phyloP scores from a whole-genome alignment of 2,797 vertebrate species.

The Martes flavigula region DNA sequence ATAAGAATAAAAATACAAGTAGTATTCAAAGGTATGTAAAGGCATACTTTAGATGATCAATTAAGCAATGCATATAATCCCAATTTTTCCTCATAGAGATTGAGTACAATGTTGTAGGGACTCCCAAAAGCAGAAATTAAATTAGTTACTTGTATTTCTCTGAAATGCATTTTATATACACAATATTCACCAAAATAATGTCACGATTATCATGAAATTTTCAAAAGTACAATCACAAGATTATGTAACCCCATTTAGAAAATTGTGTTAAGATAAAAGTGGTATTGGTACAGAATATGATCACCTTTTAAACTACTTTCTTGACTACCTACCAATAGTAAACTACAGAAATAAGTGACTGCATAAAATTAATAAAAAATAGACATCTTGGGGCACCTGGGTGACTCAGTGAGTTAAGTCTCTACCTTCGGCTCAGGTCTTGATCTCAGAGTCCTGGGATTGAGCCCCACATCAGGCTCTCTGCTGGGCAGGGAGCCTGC shows the following conservation, averaged over 20 bases:
- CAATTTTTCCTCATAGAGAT: not conserved
- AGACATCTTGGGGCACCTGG: not conserved
- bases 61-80: not conserved
- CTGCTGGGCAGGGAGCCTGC: too few relatives aligned
- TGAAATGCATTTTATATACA: not conserved
- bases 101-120: not conserved
- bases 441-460: too few relatives aligned
- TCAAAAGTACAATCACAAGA: not conserved
- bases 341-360: not conserved
- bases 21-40: not conserved
- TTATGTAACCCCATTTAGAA: not conserved
- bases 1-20: not conserved
- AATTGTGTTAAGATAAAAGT: not conserved
- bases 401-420: too few relatives aligned
- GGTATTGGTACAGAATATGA: not conserved
- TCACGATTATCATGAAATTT: not conserved
- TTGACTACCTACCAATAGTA: not conserved
- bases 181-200: not conserved
- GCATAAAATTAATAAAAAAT: not conserved
- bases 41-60: not conserved
- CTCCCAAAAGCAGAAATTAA: not conserved
- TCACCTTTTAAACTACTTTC: not conserved
- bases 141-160: not conserved
- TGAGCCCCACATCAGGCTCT: too few relatives aligned
- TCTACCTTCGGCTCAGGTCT: too few relatives aligned